Evolutionary conservation across 2,113 vertebrate genomes (phyloP).

Genomic region (Egretta garzetta): DNA sequence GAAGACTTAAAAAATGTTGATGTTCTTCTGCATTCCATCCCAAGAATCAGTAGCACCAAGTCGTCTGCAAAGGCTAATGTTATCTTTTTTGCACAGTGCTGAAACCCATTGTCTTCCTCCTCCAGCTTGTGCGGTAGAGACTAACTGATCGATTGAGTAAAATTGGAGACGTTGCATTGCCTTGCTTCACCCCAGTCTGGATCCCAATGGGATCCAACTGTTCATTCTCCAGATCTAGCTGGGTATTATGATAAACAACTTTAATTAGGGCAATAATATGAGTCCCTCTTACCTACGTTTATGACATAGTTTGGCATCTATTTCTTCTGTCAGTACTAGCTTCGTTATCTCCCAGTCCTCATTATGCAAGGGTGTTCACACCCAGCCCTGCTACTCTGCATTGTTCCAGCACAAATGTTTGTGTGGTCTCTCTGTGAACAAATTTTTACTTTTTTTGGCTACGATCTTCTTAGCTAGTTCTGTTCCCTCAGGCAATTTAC

Average conservation of each 20-base stretch:
- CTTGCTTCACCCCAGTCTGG: not conserved
- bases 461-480: not conserved
- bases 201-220: not conserved
- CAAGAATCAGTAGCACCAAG: not conserved
- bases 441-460: not conserved
- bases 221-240: not conserved
- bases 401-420: not conserved
- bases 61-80: not conserved
- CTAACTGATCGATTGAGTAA: too few species aligned
- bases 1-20: not conserved
- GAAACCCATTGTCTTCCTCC: not conserved
- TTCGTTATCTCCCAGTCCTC: not conserved
- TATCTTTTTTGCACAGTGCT: not conserved
- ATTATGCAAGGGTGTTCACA: not conserved
- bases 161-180: not conserved
- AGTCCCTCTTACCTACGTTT: not conserved
- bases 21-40: not conserved
- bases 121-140: not conserved
- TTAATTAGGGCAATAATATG: not conserved
- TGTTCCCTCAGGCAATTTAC: not conserved
- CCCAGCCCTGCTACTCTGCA: not conserved
- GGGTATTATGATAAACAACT: not conserved
- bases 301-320: not conserved
- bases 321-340: not conserved
- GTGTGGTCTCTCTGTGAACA: not conserved